Evolutionary conservation across 2,888 invertebrate genomes (phyloP).

Genomic region (Melanotus villosus): DNA sequence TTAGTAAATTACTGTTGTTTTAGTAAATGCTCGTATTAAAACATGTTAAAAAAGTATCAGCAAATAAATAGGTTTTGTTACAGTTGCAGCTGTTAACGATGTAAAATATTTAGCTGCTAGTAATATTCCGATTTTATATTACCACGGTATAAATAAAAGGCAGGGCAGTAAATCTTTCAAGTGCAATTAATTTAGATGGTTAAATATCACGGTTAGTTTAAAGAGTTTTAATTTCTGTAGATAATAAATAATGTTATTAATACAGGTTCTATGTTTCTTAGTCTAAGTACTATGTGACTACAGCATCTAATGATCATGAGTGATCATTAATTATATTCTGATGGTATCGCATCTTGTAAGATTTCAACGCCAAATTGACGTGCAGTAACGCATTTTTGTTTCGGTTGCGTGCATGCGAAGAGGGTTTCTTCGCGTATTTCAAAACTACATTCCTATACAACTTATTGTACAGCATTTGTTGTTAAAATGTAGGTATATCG

Average conservation of each 20-base stretch:
- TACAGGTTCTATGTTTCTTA: constrained; percentile 24
- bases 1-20: no score
- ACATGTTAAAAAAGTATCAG: no score
- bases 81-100: no score
- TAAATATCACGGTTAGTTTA: not conserved
- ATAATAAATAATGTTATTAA: constrained; percentile 26
- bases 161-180: constrained; percentile 1
- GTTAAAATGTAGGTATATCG: not conserved
- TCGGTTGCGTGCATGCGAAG: not conserved
- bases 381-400: constrained; percentile 5
- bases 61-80: no score
- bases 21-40: no score
- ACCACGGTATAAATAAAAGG: not conserved
- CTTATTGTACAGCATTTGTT: constrained; percentile 2
- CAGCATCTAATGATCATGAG: constrained; percentile 23
- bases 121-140: no score
- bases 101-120: no score
- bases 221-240: constrained; percentile 7
- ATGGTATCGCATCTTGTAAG: constrained; percentile 25
- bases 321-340: constrained; percentile 25
- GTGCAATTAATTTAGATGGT: constrained; percentile 10
- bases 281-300: constrained; percentile 22
- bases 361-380: constrained; percentile 31
- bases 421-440: not conserved
- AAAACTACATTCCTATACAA: constrained; percentile 1